phyloP scores from a whole-genome alignment of 2,113 vertebrate genomes.

The Vulpes ferrilata region DNA sequence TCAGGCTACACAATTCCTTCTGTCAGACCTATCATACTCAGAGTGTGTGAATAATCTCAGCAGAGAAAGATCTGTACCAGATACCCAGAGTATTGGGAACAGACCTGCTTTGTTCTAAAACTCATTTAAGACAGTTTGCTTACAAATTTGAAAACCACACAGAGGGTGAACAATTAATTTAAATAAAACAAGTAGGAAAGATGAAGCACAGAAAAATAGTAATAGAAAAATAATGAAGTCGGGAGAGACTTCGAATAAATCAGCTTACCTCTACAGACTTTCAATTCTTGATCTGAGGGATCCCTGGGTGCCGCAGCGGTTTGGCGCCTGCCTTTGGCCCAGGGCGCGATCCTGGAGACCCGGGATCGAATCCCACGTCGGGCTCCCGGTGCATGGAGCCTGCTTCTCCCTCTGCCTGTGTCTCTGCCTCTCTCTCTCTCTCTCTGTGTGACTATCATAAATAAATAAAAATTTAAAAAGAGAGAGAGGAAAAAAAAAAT shows the following conservation, averaged over 20 bases:
- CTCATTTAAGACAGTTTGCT: neutral
- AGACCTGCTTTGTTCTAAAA: neutral
- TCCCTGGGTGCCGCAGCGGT: too few species aligned
- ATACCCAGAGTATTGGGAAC: neutral
- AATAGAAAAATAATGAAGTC: neutral
- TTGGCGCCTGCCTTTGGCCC: too few species aligned
- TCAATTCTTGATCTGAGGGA: neutral
- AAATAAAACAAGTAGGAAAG: constrained; percentile 35
- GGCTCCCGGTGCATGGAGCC: too few species aligned
- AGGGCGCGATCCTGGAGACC: too few species aligned
- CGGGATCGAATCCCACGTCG: too few species aligned
- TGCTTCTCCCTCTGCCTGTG: too few species aligned
- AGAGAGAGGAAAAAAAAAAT: too few species aligned
- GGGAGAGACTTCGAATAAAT: neutral
- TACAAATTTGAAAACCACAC: neutral
- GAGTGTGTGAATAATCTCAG: neutral
- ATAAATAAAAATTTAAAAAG: too few species aligned
- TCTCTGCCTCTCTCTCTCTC: too few species aligned
- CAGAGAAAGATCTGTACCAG: neutral
- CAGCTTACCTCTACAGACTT: neutral
- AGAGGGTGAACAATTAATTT: neutral
- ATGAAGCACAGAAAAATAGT: neutral
- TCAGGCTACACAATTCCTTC: neutral
- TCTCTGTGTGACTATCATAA: too few species aligned
- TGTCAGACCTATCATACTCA: neutral